Percentiles rank a stretch among this genome's conserved stretches.
Conservation (phyloP, 2,797 vertebrate species). For the Acanthurus tractus region DNA sequence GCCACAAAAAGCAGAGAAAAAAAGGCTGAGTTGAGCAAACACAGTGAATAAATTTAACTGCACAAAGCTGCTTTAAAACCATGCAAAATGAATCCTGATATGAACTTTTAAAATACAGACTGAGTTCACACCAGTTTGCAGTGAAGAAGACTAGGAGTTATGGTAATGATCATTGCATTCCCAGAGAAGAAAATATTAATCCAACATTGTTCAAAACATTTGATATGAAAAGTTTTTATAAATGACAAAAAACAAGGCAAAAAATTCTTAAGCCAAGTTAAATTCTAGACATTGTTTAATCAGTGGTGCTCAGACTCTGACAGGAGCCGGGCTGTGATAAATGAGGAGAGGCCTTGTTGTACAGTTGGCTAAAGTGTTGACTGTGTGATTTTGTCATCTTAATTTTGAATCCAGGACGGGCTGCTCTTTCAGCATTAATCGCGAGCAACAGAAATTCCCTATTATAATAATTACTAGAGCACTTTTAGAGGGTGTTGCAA, state of each 20-base stretch:
- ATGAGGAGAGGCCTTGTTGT: conserved; percentile 7
- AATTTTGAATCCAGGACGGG: conserved; percentile 1
- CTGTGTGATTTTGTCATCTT: conserved; percentile 13
- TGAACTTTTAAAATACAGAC: background rate
- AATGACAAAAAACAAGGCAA: background rate
- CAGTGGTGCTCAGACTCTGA: background rate
- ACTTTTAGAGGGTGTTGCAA: background rate
- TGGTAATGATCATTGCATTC: background rate
- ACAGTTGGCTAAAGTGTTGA: conserved; percentile 1
- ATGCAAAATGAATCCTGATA: background rate
- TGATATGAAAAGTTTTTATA: background rate
- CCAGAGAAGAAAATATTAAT: background rate
- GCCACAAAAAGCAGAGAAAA: background rate
- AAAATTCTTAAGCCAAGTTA: background rate
- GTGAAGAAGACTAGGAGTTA: background rate
- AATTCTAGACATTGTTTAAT: conserved; percentile 4
- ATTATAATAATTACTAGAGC: background rate
- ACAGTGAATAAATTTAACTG: background rate
- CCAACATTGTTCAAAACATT: conserved; percentile 12
- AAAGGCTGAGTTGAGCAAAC: background rate
- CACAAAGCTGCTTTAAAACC: background rate
- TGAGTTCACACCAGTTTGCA: background rate
- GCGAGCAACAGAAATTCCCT: background rate
- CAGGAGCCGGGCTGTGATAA: conserved; percentile 12
- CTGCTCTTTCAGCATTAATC: background rate